These are phyloP conservation scores for Zonitis immaculata DNA, from an alignment of 2,888 invertebrate species.

Conservation along the genomic window DNA sequence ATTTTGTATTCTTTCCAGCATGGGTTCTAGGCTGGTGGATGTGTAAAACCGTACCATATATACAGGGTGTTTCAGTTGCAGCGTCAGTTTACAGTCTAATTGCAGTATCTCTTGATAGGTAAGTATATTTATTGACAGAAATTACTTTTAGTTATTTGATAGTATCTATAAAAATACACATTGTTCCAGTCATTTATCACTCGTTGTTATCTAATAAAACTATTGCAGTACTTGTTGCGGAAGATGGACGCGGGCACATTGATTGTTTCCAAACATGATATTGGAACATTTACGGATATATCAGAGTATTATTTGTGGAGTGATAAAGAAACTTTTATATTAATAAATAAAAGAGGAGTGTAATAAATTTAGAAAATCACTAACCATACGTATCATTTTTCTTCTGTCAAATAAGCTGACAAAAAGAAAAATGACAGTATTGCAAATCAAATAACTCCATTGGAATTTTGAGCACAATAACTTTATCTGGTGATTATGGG, in stretches of 20 bases:
- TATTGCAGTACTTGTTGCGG: neutral
- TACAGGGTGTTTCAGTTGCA: conserved; percentile 91
- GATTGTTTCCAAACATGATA: neutral
- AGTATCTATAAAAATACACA: too few species aligned
- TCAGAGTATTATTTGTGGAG: too few species aligned
- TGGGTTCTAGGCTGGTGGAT: conserved; percentile 94
- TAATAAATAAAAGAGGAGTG: too few species aligned
- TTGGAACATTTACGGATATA: neutral
- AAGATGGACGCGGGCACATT: neutral
- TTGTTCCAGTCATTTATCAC: neutral
- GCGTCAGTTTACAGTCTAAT: conserved; percentile 95
- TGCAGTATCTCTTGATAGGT: conserved; percentile 92
- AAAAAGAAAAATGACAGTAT: too few species aligned
- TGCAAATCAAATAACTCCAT: too few species aligned
- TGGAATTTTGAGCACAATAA: too few species aligned
- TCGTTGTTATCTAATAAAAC: neutral
- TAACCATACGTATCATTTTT: too few species aligned
- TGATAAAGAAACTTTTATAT: too few species aligned
- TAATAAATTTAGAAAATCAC: too few species aligned
- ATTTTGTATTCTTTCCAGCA: conserved; percentile 55
- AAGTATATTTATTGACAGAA: conserved; percentile 40
- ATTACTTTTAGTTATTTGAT: too few species aligned
- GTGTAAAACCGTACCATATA: conserved; percentile 94
- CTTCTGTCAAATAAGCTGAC: too few species aligned
- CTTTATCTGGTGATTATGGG: too few species aligned